A percentile compares a stretch with the other conserved stretches of the same genome.
Evolutionary conservation across 1,140 invertebrate species (phyloP).

Genomic region (Bombus haemorrhoidalis): DNA sequence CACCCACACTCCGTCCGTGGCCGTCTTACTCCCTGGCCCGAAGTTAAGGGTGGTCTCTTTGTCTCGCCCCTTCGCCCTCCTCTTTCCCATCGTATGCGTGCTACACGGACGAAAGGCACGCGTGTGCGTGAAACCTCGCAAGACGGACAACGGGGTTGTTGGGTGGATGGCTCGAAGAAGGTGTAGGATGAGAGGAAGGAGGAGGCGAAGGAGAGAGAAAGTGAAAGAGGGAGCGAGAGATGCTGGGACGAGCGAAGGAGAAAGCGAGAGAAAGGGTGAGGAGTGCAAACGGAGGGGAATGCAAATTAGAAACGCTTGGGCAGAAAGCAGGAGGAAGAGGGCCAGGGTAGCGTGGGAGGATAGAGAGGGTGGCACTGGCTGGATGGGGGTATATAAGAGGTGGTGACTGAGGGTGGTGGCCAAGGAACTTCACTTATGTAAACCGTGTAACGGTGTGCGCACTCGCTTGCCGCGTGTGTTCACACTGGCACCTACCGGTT

Average conservation of each 20-base stretch:
- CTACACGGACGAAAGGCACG: constrained; percentile 64
- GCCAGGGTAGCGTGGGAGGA: constrained; percentile 57
- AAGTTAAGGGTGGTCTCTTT: constrained; percentile 74
- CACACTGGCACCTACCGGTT: constrained; percentile 31
- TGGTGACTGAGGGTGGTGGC: constrained; percentile 73
- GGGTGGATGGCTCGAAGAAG: constrained; percentile 68
- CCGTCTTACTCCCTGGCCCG: constrained; percentile 67
- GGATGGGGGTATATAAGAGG: constrained; percentile 71
- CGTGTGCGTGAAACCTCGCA: constrained; percentile 73
- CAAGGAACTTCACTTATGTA: constrained; percentile 80
- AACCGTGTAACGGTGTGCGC: constrained; percentile 70
- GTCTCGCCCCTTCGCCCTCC: constrained; percentile 57
- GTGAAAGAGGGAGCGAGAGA: constrained; percentile 44
- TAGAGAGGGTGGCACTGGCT: constrained; percentile 58
- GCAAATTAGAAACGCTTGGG: constrained; percentile 83
- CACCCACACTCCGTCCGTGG: constrained; percentile 55
- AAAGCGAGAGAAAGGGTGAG: constrained; percentile 45
- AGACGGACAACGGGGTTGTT: constrained; percentile 78
- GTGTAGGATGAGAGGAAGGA: constrained; percentile 52
- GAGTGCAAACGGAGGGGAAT: constrained; percentile 79
- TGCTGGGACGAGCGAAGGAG: constrained; percentile 32
- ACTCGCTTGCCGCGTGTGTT: constrained; percentile 49
- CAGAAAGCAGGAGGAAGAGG: constrained; percentile 74
- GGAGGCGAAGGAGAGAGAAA: constrained; percentile 47
- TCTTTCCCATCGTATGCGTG: constrained; percentile 59